Base-by-base conservation (phyloP, 2,113 vertebrate species). In the Oenanthe oenanthe region DNA sequence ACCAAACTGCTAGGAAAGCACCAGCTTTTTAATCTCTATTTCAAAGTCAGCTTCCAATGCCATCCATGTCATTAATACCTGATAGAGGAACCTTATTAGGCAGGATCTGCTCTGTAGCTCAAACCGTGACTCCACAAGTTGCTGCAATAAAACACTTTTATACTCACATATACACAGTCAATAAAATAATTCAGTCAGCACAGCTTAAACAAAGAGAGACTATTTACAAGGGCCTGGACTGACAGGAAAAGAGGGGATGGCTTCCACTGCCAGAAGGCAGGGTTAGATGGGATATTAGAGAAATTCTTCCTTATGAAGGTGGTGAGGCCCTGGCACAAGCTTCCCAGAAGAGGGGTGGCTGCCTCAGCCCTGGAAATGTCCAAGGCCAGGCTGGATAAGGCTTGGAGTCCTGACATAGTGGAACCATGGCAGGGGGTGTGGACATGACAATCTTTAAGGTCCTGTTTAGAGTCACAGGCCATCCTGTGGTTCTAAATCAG, bases 321-420 rank as follows among this genome's bases (percentile, higher is more conserved):
- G 24, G 16, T 6, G 5, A 74, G 24, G 16, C 9, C 22, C 45
- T 40, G 28, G 45, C 45, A 67, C 13, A 47, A 5, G n/a, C 3
- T 66, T 19, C 29, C 8, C n/a, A 47, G 38, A 74, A 38, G 17
- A 53, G 61, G 51, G n/a, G 18, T n/a, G 22, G 26, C 36, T 45
- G 45, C 68, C 53, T 24, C 38, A 60, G 1, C 32, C 38, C 77
- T 74, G n/a, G 18, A 32, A 67, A 28, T 17, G 28, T 28, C 38
- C 53, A 38, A 25, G 22, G 17, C 7, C 34, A 65, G 13, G 20
- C 0, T 60, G 53, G 38, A 73, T 1, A 5, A 28, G 28, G 45
- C 28, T 51, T 45, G 28, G 36, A 53, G 38, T 24, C 17, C 5
- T 60, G n/a, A 1, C 0, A 0, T 1, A 21, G 29, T 40, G 24